These are phyloP conservation scores for Bufotes viridis DNA, from an alignment of 2,797 vertebrate genomes.

Conservation along the genomic window DNA sequence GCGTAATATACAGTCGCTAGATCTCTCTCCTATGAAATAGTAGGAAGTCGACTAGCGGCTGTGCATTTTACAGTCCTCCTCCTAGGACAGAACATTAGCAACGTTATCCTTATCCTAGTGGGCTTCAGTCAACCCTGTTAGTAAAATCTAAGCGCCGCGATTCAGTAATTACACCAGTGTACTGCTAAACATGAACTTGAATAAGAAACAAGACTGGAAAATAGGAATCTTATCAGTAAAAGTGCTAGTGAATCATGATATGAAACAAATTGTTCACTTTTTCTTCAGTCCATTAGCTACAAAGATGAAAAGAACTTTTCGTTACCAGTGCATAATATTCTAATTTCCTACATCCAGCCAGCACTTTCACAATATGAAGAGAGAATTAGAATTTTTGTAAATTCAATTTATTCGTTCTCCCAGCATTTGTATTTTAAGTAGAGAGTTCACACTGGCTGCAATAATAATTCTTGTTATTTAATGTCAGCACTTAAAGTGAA, in stretches of 20 bases:
- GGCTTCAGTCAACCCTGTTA: constrained; percentile 68
- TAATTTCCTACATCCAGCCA: constrained; percentile 76
- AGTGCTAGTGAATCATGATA: constrained; percentile 76
- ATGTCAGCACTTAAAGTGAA: constrained; percentile 52
- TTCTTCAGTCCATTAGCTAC: constrained; percentile 77
- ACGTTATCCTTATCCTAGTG: constrained; percentile 67
- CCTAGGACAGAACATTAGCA: constrained; percentile 67
- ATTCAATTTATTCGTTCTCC: constrained; percentile 57
- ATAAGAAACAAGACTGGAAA: constrained; percentile 70
- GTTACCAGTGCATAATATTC: constrained; percentile 73
- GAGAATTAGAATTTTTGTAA: constrained; percentile 54
- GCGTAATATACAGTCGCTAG: constrained; percentile 61
- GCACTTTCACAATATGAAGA: constrained; percentile 66
- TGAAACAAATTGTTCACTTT: constrained; percentile 78
- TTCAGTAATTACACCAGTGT: constrained; percentile 73
- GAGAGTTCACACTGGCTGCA: constrained; percentile 68
- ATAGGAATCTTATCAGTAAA: constrained; percentile 74
- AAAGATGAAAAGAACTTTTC: constrained; percentile 73
- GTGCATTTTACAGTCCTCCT: constrained; percentile 63
- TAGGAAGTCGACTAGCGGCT: constrained; percentile 58
- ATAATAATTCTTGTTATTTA: constrained; percentile 59
- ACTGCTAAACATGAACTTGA: constrained; percentile 74
- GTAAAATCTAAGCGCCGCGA: constrained; percentile 67
- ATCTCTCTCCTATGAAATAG: constrained; percentile 65
- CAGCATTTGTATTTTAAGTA: constrained; percentile 57